Base-by-base conservation (phyloP, 1,140 invertebrate species). In the Zaprionus inermis region DNA sequence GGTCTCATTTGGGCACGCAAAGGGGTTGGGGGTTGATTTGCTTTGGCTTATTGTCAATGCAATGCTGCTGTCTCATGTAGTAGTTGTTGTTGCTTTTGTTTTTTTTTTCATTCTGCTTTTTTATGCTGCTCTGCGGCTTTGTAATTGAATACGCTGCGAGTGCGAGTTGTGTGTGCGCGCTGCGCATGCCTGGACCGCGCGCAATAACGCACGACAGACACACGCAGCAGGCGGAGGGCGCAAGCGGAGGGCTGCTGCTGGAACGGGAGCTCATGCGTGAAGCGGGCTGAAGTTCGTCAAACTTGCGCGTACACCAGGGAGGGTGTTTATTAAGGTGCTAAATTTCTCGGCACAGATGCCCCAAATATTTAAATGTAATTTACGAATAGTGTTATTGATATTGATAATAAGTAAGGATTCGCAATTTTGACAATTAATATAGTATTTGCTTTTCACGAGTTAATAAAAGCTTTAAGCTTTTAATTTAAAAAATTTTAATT, bases 121-220 rank as follows among this genome's bases (percentile, higher is more conserved):
- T 63, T 69, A 22, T 70, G 79, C 44, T 52, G 70, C 46, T 74
- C 41, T 63, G 28, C 38, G 24, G 28, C 38, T 20, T 18, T 58
- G 36, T n/a, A 22, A 18, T 32, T 38, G 56, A 36, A 44, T 44
- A 44, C n/a, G 9, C 3, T 44, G 1, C 38, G 7, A 16, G 9
- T 44, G 1, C n/a, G 7, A 32, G 30, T 1, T 24, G 36, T 38
- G 14, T 38, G 36, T 52, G 49, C n/a, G 24, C 28, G 32, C 7
- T 64, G 79, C 80, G 80, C 84, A 89, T 83, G 80, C 79, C 64
- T 78, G 83, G 60, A 76, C 76, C 79, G 84, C 83, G 84, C 83
- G 72, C 60, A 61, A 49, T 64, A 83, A 80, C 79, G 73, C 80
- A 76, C 72, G 82, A 79, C 72, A 51, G 80, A 80, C 76, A 81